Evolutionary conservation across 2,888 invertebrate species (phyloP).

Genomic region (Halictus quadricinctus): DNA sequence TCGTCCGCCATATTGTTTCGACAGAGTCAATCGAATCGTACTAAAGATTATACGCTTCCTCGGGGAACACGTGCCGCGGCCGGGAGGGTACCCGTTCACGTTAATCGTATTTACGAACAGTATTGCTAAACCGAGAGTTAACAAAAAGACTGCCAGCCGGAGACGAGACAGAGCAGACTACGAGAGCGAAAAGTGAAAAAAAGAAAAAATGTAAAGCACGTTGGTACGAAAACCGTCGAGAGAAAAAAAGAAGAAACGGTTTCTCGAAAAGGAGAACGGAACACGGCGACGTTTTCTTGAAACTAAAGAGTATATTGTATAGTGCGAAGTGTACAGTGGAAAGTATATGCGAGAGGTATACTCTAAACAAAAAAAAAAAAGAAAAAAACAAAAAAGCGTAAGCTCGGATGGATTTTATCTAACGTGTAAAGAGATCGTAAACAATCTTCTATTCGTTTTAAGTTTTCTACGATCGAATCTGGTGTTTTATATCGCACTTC

Average conservation of each 20-base stretch:
- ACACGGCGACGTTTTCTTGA: not conserved
- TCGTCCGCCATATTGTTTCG: not conserved
- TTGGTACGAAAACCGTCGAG: not conserved
- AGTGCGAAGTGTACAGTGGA: slow-evolving; percentile 11
- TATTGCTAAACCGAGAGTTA: slow-evolving; percentile 79
- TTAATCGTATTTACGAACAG: slow-evolving; percentile 81
- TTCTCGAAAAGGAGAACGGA: not conserved
- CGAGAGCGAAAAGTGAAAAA: not conserved
- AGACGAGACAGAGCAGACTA: slow-evolving; percentile 55
- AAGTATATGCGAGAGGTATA: slow-evolving; percentile 27
- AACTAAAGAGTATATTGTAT: slow-evolving; percentile 34
- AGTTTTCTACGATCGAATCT: not conserved
- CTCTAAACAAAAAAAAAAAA: not conserved
- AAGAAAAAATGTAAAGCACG: not conserved
- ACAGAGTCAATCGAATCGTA: slow-evolving; percentile 45
- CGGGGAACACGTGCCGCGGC: slow-evolving; percentile 56
- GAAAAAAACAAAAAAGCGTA: not conserved
- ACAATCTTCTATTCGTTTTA: not conserved
- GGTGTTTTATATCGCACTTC: not conserved
- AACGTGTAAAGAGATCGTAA: not conserved
- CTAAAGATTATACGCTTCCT: slow-evolving; percentile 65
- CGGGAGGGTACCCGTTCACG: slow-evolving; percentile 65
- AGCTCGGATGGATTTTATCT: slow-evolving; percentile 8
- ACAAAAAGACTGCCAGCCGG: slow-evolving; percentile 76
- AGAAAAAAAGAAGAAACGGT: not conserved